Evolutionary conservation across 2,888 invertebrate species (phyloP).

Genomic region (Eupithecia tripunctaria): DNA sequence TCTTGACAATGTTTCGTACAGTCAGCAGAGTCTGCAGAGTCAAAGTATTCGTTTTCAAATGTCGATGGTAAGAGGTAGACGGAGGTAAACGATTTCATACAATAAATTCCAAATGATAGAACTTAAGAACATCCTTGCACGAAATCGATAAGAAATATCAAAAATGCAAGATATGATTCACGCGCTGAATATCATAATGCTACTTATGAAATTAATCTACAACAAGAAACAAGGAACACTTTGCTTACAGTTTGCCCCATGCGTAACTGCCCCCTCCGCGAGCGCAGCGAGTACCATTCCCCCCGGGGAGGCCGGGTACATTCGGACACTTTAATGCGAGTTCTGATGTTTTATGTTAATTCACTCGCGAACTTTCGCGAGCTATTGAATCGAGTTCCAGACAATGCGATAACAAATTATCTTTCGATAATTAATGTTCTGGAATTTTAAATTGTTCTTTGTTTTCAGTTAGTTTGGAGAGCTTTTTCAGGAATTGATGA

Average conservation of each 20-base stretch:
- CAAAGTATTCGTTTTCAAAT: neutral
- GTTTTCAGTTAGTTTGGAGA: neutral
- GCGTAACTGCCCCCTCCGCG: conserved; percentile 51
- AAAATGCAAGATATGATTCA: neutral
- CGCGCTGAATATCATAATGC: neutral
- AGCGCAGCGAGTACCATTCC: conserved; percentile 61
- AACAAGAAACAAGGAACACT: neutral
- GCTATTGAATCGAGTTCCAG: conserved; percentile 62
- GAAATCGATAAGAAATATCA: neutral
- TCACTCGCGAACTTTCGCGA: conserved; percentile 66
- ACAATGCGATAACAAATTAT: conserved; percentile 54
- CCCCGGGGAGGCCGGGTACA: conserved; percentile 65
- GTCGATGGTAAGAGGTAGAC: too few relatives aligned
- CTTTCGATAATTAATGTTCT: conserved; percentile 43
- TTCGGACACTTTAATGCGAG: conserved; percentile 83
- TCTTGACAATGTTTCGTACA: neutral
- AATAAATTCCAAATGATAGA: neutral
- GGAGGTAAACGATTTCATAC: too few relatives aligned
- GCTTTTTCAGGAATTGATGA: neutral
- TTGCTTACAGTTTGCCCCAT: conserved; percentile 51
- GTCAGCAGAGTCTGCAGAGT: neutral
- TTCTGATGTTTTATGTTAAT: conserved; percentile 84
- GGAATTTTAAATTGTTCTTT: conserved; percentile 13
- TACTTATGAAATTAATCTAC: neutral
- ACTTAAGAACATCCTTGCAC: neutral